phyloP scores from a whole-genome alignment of 2,113 vertebrate genomes.

The Vombatus ursinus region DNA sequence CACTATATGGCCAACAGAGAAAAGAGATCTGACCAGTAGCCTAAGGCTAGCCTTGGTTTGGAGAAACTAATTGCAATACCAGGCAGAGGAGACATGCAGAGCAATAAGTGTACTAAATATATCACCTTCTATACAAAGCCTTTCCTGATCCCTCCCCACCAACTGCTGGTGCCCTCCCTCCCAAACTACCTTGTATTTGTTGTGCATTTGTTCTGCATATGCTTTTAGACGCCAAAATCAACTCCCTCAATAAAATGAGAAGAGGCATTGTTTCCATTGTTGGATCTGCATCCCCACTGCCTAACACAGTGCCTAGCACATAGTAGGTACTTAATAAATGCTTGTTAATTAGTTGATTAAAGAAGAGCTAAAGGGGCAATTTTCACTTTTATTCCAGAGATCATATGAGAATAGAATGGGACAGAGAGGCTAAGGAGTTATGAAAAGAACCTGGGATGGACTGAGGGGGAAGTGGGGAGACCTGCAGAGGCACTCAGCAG shows the following conservation, averaged over 20 bases:
- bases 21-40: neutral
- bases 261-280: neutral
- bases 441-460: neutral
- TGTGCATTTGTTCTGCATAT: neutral
- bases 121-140: neutral
- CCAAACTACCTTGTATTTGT: neutral
- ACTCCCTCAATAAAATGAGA: neutral
- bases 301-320: neutral
- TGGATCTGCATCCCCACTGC: neutral
- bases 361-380: neutral
- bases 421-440: neutral
- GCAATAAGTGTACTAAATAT: neutral
- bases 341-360: neutral
- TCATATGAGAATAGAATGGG: neutral
- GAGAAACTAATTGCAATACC: neutral
- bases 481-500: neutral
- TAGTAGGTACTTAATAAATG: neutral
- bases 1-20: neutral
- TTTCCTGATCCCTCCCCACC: neutral
- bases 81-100: neutral
- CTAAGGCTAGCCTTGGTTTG: neutral
- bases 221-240: neutral
- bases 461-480: neutral
- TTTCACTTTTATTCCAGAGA: neutral
- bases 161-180: neutral